Evolutionary conservation across 2,797 vertebrate genomes (phyloP).

Genomic region (Cirrhinus molitorella): DNA sequence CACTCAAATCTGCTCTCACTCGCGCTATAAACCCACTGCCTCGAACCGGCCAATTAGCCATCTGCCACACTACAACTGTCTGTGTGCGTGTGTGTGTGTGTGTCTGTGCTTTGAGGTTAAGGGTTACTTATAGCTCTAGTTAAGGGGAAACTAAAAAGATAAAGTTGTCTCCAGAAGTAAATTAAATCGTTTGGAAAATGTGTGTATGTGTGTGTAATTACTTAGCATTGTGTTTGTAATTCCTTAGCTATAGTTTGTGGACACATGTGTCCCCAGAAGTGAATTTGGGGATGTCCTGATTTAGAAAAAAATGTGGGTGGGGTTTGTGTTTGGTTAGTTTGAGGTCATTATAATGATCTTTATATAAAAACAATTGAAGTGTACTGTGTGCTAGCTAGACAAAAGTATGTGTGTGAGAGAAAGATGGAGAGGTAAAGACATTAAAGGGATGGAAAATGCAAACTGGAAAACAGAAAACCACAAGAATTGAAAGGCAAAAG

Average conservation of each 20-base stretch:
- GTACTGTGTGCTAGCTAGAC: neutral
- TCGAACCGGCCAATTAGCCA: slow-evolving; percentile 89
- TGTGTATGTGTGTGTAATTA: neutral
- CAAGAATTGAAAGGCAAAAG: slow-evolving; percentile 20
- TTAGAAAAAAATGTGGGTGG: neutral
- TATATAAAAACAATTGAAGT: neutral
- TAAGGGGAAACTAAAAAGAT: neutral
- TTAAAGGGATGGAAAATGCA: slow-evolving; percentile 13
- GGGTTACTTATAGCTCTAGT: neutral
- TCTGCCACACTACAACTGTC: slow-evolving; percentile 75
- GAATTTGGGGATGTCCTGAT: neutral
- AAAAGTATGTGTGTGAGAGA: neutral
- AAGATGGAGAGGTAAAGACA: slow-evolving; percentile 18
- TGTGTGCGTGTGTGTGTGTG: slow-evolving; percentile 14
- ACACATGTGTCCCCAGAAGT: neutral
- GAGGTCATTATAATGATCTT: neutral
- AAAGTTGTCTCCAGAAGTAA: neutral
- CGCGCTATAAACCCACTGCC: slow-evolving; percentile 71
- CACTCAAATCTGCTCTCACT: slow-evolving; percentile 71
- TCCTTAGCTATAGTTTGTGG: neutral
- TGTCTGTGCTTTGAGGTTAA: neutral
- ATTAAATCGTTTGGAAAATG: neutral
- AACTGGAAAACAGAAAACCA: slow-evolving; percentile 18
- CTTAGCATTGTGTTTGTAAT: neutral
- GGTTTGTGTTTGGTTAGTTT: neutral